phyloP scores from a whole-genome alignment of 2,888 invertebrate genomes.

The Oasisia sp. region DNA sequence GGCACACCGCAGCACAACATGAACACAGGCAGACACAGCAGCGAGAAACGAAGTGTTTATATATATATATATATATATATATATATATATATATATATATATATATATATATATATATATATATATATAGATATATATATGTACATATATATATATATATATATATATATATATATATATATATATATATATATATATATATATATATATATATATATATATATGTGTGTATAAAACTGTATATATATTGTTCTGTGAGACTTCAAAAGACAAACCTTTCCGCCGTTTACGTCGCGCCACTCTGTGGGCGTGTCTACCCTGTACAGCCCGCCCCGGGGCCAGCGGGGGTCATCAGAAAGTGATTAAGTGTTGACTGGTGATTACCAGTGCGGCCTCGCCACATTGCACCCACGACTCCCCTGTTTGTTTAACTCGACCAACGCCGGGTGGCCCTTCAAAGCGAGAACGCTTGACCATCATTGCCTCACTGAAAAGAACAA shows the following conservation, averaged over 20 bases:
- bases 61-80: too few species aligned
- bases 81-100: too few species aligned
- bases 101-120: too few species aligned
- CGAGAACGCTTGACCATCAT: background rate
- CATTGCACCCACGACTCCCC: background rate
- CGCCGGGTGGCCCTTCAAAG: slow-evolving; percentile 4
- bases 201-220: too few species aligned
- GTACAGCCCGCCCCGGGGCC: background rate
- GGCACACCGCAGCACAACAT: too few species aligned
- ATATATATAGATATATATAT: too few species aligned
- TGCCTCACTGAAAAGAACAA: background rate
- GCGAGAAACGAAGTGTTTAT: too few species aligned
- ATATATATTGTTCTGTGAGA: background rate
- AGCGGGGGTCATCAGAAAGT: background rate
- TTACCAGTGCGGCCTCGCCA: background rate
- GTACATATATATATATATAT: too few species aligned
- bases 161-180: too few species aligned
- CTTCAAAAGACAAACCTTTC: background rate
- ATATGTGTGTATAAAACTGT: too few species aligned
- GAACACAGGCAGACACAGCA: too few species aligned
- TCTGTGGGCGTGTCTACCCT: background rate
- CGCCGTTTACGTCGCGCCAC: background rate
- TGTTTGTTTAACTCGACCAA: background rate
- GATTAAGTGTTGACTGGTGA: background rate
- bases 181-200: too few species aligned